Conservation (phyloP, 2,797 vertebrate species). For the Chloroceryle amazona region DNA sequence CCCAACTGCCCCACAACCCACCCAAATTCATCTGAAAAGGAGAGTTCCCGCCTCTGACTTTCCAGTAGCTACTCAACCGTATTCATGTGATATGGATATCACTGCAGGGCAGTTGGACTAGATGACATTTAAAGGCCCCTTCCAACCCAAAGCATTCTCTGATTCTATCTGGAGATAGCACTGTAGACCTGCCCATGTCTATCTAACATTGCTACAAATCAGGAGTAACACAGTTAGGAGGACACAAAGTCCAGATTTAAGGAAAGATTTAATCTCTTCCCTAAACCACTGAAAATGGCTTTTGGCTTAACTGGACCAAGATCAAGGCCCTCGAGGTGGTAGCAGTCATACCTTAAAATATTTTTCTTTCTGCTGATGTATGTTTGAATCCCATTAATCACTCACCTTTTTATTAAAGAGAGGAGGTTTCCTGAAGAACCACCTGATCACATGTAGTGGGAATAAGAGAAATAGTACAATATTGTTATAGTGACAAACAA, state of each 20-base stretch:
- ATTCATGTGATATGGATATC: not conserved
- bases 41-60: not conserved
- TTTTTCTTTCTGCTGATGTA: not conserved
- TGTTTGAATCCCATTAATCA: not conserved
- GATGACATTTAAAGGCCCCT: not conserved
- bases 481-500: not conserved
- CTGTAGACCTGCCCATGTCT: not conserved
- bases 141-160: not conserved
- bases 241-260: not conserved
- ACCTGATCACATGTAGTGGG: constrained; percentile 53
- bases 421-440: constrained; percentile 78
- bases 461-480: constrained; percentile 24
- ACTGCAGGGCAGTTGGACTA: not conserved
- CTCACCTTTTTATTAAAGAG: constrained; percentile 79
- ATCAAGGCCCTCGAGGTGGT: not conserved
- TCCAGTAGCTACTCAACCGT: not conserved
- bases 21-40: not conserved
- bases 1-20: not conserved
- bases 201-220: not conserved
- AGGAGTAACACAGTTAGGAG: not conserved
- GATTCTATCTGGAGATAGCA: not conserved
- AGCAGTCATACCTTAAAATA: not conserved
- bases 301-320: not conserved
- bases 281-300: not conserved
- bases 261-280: not conserved